Evolutionary conservation across 1,140 invertebrate species (phyloP).

Genomic region (Zaprionus ghesquierei): DNA sequence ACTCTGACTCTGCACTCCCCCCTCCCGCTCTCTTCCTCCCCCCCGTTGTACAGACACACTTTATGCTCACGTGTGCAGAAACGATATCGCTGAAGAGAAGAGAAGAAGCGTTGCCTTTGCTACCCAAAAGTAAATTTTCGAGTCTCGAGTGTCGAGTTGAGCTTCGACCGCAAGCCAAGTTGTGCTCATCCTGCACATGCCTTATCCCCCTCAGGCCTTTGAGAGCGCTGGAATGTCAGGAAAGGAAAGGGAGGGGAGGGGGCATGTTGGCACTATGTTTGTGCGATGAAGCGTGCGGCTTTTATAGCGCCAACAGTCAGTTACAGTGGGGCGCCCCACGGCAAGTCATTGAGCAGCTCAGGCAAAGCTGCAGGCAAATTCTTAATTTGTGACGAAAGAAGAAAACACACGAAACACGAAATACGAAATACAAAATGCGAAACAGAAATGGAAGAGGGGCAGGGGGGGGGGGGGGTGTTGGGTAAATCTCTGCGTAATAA

Average conservation of each 20-base stretch:
- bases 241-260: not conserved
- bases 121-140: not conserved
- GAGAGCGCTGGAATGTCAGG: slow-evolving; percentile 47
- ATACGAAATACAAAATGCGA: not conserved
- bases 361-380: slow-evolving; percentile 66
- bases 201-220: slow-evolving; percentile 46
- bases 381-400: slow-evolving; percentile 58
- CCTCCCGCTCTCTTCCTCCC: not conserved
- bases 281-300: slow-evolving; percentile 77
- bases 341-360: slow-evolving; percentile 65
- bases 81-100: slow-evolving; percentile 48
- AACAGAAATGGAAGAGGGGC: slow-evolving; percentile 23
- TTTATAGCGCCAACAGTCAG: slow-evolving; percentile 77
- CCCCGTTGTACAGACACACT: slow-evolving; percentile 11
- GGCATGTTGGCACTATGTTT: slow-evolving; percentile 64
- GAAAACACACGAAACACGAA: not conserved
- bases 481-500: slow-evolving; percentile 60
- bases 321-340: slow-evolving; percentile 32
- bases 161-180: slow-evolving; percentile 60
- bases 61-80: slow-evolving; percentile 66
- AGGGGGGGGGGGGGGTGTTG: not conserved
- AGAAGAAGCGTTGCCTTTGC: slow-evolving; percentile 9
- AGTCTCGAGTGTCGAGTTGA: slow-evolving; percentile 14
- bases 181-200: slow-evolving; percentile 35
- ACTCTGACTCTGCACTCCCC: not conserved